Evolutionary conservation across 1,140 invertebrate species (phyloP), one percentile per base, ranked within the genome.

Genomic region (Drosophila ohnishii): DNA sequence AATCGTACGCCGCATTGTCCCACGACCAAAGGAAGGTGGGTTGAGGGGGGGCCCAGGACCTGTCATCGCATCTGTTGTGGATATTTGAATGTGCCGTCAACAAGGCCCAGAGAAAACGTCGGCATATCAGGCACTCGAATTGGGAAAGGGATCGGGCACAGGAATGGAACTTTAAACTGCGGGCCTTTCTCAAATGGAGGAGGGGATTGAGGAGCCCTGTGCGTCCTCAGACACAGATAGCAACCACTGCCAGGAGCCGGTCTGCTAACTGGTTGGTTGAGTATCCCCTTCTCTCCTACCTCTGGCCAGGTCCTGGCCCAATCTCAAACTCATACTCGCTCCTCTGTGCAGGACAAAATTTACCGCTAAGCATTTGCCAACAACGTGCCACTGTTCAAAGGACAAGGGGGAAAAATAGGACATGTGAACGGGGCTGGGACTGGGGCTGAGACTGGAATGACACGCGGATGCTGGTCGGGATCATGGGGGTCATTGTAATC

Each of bases 1-100:
- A 87, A 87, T 83, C 83, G 87, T 87, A 77, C 62, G 83, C 83
- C 78, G 83, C 83, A 87, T 87, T 87, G 83, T 87, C 53, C 71
- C 40, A 50, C 55, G 44, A 48, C 48, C 35, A 25, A 34, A 22
- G 44, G 22, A 22, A 22, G 22, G 22, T 22, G 22, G 22, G 22
- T 22, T 1, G 22, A n/a, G 22, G 2, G 22, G 22, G 22, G 22
- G 13, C 42, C 30, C 45, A 35, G 28, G 25, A 34, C 47, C 65
- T 53, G 39, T 40, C 40, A 30, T 39, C 51, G 53, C 60, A 35
- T 69, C 67, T 66, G 73, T 74, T 77, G 56, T 77, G 63, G 62
- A 60, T 77, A 66, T 84, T 74, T 77, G 66, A 80, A 72, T 76
- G 76, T 79, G 62, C 51, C 64, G 42, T 70, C 59, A 79, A 76